Conservation (phyloP, 64 coral and sea anemone species). For the Orbicella faveolata region DNA sequence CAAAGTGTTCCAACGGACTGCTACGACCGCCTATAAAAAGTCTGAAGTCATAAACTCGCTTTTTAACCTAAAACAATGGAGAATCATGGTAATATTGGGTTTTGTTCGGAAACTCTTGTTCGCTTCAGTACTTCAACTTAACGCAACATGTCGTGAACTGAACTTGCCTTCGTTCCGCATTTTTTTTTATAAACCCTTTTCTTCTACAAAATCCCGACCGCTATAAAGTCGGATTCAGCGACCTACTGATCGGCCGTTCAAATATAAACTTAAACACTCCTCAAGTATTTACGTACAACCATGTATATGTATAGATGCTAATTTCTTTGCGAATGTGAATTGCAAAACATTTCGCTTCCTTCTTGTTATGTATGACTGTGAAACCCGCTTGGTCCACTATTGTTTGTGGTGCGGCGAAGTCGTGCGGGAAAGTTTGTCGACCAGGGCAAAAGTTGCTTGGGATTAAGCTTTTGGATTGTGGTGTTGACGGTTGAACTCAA, state of each 20-base stretch:
- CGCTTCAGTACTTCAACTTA: neutral
- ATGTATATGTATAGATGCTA: constrained; percentile 87
- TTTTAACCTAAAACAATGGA: neutral
- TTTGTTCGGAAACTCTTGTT: neutral
- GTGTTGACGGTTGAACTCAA: neutral
- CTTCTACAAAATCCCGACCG: neutral
- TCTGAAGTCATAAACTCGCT: neutral
- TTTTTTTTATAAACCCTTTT: neutral
- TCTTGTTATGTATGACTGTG: constrained; percentile 63
- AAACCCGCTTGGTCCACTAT: constrained; percentile 23
- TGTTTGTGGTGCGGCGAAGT: constrained; percentile 25
- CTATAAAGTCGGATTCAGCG: neutral
- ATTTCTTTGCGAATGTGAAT: constrained; percentile 65
- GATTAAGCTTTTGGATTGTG: constrained; percentile 20
- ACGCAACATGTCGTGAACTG: neutral
- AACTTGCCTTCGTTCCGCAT: neutral
- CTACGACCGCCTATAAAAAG: neutral
- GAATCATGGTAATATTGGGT: neutral
- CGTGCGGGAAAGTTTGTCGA: constrained; percentile 7
- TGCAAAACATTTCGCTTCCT: constrained; percentile 64
- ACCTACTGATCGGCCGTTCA: constrained; percentile 13
- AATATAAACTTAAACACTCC: constrained; percentile 73
- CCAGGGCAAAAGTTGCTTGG: neutral
- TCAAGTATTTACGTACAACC: constrained; percentile 68
- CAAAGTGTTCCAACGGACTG: neutral